These are phyloP conservation scores for Tetramorium simillimum DNA, from an alignment of 1,140 invertebrate genomes.

Conservation along the genomic window DNA sequence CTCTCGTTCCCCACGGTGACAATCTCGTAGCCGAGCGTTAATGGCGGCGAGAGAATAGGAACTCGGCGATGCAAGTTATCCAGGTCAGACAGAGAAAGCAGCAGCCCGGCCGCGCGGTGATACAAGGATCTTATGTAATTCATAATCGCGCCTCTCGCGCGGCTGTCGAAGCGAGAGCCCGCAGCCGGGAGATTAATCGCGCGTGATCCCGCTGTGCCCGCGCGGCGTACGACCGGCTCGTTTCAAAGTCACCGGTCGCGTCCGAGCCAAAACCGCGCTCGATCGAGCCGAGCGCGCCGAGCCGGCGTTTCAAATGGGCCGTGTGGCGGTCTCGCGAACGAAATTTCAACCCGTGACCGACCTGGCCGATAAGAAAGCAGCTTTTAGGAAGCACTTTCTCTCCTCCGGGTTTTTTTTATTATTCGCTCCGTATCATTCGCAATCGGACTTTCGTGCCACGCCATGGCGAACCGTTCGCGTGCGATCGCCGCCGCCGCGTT, in stretches of 20 bases:
- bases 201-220: background rate
- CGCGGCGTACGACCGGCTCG: background rate
- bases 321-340: background rate
- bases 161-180: slow-evolving; percentile 64
- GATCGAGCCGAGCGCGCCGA: background rate
- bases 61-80: slow-evolving; percentile 75
- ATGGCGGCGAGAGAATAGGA: slow-evolving; percentile 63
- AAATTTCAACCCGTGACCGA: slow-evolving; percentile 9
- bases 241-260: slow-evolving; percentile 39
- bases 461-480: slow-evolving; percentile 6
- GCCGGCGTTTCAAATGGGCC: background rate
- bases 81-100: slow-evolving; percentile 82
- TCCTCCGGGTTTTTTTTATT: slow-evolving; percentile 12
- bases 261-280: background rate
- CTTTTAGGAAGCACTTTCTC: slow-evolving; percentile 55
- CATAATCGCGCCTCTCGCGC: slow-evolving; percentile 74
- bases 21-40: slow-evolving; percentile 14
- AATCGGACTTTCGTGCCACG: slow-evolving; percentile 40
- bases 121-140: slow-evolving; percentile 79
- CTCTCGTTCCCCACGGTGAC: background rate
- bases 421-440: slow-evolving; percentile 43
- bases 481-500: slow-evolving; percentile 7
- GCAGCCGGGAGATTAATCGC: slow-evolving; percentile 51
- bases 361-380: slow-evolving; percentile 25
- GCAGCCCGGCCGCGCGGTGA: slow-evolving; percentile 69